Evolutionary conservation across 2,113 vertebrate genomes (phyloP).

Genomic region (Nyctibius bracteatus): DNA sequence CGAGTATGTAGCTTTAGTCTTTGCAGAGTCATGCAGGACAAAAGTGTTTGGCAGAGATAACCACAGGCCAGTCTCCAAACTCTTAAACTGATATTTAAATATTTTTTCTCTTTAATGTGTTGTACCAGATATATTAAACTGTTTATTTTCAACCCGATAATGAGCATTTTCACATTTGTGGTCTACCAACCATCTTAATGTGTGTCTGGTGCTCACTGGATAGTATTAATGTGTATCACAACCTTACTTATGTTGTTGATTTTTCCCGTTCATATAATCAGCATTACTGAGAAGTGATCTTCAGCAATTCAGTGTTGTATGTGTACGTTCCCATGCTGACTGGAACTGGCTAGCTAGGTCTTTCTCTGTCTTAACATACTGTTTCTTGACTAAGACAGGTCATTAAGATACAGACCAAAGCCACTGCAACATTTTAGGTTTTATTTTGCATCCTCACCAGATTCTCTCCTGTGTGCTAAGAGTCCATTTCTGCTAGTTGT

Average conservation of each 20-base stretch:
- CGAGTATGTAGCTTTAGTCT: neutral
- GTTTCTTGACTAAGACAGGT: neutral
- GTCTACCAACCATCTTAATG: slow-evolving; percentile 43
- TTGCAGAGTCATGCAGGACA: slow-evolving; percentile 53
- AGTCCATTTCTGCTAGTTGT: neutral
- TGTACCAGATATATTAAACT: slow-evolving; percentile 36
- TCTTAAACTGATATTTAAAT: slow-evolving; percentile 45
- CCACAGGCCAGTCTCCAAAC: slow-evolving; percentile 24
- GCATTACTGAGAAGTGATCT: neutral
- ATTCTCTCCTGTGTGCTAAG: neutral
- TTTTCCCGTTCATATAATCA: slow-evolving; percentile 5
- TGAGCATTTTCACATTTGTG: slow-evolving; percentile 42
- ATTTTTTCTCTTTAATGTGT: slow-evolving; percentile 40
- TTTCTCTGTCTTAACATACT: neutral
- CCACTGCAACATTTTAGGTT: neutral
- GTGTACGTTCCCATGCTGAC: neutral
- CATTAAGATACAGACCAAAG: neutral
- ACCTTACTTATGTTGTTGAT: neutral
- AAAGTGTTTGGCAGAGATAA: slow-evolving; percentile 48
- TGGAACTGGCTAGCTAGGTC: neutral
- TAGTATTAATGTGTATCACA: slow-evolving; percentile 29
- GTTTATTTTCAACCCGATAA: slow-evolving; percentile 47
- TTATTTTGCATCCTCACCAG: neutral
- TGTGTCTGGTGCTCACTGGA: neutral
- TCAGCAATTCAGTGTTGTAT: neutral